Evolutionary conservation across 2,888 invertebrate species (phyloP).

Genomic region (Zootermopsis nevadensis): DNA sequence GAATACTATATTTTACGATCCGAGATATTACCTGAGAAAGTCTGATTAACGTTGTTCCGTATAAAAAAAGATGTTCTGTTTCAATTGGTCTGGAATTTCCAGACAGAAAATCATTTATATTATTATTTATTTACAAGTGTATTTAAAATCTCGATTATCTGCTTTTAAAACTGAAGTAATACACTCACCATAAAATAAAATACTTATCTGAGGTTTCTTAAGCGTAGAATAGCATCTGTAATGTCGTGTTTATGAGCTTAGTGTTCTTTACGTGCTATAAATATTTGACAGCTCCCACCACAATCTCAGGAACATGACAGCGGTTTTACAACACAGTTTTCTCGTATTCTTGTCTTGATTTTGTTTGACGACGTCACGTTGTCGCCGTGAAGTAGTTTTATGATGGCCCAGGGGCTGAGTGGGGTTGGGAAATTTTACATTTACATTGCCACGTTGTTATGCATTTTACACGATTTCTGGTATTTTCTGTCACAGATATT

Average conservation of each 20-base stretch:
- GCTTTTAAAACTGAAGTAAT: too few relatives aligned
- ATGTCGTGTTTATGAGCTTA: neutral
- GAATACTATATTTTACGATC: too few relatives aligned
- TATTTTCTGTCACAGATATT: neutral
- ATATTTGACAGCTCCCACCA: slow-evolving; percentile 8
- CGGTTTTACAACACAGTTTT: slow-evolving; percentile 32
- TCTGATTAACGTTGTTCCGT: too few relatives aligned
- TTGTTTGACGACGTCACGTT: slow-evolving; percentile 51
- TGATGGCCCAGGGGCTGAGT: slow-evolving; percentile 28
- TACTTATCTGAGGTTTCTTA: neutral
- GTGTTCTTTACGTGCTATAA: slow-evolving; percentile 17
- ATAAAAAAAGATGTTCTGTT: too few relatives aligned
- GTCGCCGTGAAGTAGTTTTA: slow-evolving; percentile 44
- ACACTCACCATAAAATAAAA: too few relatives aligned
- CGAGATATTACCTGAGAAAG: too few relatives aligned
- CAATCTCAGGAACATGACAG: neutral
- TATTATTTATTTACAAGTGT: too few relatives aligned
- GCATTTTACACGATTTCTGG: slow-evolving; percentile 45
- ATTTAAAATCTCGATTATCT: too few relatives aligned
- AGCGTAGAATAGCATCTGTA: neutral
- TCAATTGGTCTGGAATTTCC: too few relatives aligned
- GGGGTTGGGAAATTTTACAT: slow-evolving; percentile 14
- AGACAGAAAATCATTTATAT: too few relatives aligned
- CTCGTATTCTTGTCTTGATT: slow-evolving; percentile 49
- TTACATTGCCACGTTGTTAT: slow-evolving; percentile 47